These are phyloP conservation scores for Apoda limacodes DNA, from an alignment of 2,888 invertebrate genomes.

Conservation along the genomic window DNA sequence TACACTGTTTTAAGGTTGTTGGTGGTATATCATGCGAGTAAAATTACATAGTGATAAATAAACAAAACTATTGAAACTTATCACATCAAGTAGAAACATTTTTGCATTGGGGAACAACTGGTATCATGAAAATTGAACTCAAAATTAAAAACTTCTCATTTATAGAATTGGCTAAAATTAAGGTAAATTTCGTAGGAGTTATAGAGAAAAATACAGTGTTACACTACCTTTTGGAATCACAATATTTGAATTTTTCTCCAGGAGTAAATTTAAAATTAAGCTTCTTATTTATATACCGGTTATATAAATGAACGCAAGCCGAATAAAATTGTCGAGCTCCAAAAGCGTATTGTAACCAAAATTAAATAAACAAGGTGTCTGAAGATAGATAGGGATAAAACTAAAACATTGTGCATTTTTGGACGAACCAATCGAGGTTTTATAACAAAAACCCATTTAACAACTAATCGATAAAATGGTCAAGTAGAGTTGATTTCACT, in stretches of 20 bases:
- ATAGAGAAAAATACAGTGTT: constrained; percentile 36
- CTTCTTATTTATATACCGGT: constrained; percentile 53
- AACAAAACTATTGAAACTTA: constrained; percentile 31
- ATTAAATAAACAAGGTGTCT: constrained; percentile 46
- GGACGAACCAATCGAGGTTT: constrained; percentile 58
- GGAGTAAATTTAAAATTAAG: too few relatives aligned
- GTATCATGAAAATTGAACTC: constrained; percentile 38
- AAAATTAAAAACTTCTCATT: constrained; percentile 44
- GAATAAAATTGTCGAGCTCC: constrained; percentile 18
- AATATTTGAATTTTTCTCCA: too few relatives aligned
- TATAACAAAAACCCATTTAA: constrained; percentile 43
- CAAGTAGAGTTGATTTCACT: constrained; percentile 71
- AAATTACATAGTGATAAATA: too few relatives aligned
- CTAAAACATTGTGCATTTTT: constrained; percentile 64
- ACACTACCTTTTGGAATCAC: constrained; percentile 39
- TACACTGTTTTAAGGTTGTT: too few relatives aligned
- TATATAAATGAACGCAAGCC: constrained; percentile 48
- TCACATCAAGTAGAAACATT: constrained; percentile 34
- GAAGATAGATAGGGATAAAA: constrained; percentile 50
- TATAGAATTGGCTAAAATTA: constrained; percentile 56
- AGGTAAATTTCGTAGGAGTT: constrained; percentile 42
- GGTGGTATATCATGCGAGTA: too few relatives aligned
- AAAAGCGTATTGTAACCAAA: constrained; percentile 28
- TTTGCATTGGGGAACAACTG: constrained; percentile 36
- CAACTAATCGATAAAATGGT: constrained; percentile 62